Percentiles rank a stretch among this genome's conserved stretches.
Conservation (phyloP, 2,888 invertebrate genomes). For the Drosophila barbarae region DNA sequence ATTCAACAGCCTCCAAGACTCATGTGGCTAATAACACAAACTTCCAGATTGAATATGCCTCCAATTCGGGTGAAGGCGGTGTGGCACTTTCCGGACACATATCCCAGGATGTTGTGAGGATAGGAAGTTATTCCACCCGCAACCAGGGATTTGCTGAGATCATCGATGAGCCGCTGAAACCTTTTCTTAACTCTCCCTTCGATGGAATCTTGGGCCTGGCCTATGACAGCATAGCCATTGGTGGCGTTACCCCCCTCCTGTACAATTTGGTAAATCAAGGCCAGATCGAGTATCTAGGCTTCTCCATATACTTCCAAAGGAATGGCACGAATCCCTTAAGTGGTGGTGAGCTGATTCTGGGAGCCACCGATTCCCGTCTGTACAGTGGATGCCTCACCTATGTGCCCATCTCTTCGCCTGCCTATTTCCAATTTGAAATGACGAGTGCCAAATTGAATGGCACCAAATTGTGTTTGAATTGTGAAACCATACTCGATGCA, state of each 20-base stretch:
- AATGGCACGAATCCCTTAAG: conserved; percentile 81
- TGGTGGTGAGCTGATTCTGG: conserved; percentile 93
- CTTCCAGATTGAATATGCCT: conserved; percentile 95
- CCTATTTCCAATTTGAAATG: conserved; percentile 98
- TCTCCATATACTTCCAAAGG: conserved; percentile 93
- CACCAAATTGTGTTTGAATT: conserved; percentile 84
- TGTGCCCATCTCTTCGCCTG: conserved; percentile 88
- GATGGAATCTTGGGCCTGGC: conserved; percentile 98
- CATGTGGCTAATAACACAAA: conserved; percentile 91
- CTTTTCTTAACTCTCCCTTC: conserved; percentile 97
- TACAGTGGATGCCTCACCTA: conserved; percentile 85
- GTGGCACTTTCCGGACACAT: conserved; percentile 47
- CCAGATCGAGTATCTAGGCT: conserved; percentile 85
- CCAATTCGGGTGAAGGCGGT: conserved; percentile 71
- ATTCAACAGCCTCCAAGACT: conserved; percentile 88
- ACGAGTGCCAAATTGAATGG: conserved; percentile 82
- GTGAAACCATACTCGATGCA: conserved; percentile 95
- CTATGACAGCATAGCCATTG: conserved; percentile 85
- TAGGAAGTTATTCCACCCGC: conserved; percentile 85
- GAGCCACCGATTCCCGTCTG: conserved; percentile 93
- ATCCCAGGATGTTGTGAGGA: conserved; percentile 81
- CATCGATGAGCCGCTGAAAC: conserved; percentile 87
- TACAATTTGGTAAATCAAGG: conserved; percentile 92
- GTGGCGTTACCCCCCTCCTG: conserved; percentile 92
- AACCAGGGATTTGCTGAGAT: conserved; percentile 95